Evolutionary conservation across 2,113 vertebrate species (phyloP).

Genomic region (Cariama cristata): DNA sequence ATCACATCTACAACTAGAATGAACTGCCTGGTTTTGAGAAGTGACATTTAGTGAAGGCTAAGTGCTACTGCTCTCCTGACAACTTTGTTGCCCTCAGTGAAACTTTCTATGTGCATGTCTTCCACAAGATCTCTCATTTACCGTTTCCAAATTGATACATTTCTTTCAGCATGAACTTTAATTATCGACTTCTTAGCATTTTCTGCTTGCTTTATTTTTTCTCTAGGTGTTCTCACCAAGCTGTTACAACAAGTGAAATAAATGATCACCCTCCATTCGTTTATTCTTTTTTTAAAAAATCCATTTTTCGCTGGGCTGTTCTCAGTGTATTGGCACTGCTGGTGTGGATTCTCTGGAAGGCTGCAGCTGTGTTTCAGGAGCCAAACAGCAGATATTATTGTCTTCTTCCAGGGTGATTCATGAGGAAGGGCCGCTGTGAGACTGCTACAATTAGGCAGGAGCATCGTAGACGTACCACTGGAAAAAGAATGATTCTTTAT

Average conservation of each 20-base stretch:
- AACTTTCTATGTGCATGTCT: neutral
- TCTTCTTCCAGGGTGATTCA: neutral
- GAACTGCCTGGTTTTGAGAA: neutral
- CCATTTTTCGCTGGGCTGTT: conserved; percentile 10
- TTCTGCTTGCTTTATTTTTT: neutral
- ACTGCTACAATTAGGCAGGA: neutral
- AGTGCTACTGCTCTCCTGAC: neutral
- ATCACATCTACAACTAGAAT: neutral
- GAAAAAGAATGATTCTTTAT: neutral
- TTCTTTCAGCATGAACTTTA: neutral
- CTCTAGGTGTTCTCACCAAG: conserved; percentile 3
- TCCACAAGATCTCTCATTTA: neutral
- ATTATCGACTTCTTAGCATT: conserved; percentile 32
- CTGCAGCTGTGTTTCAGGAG: neutral
- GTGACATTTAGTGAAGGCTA: neutral
- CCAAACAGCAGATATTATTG: neutral
- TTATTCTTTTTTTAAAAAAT: neutral
- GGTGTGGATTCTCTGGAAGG: neutral
- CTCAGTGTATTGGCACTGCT: neutral
- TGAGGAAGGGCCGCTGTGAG: neutral
- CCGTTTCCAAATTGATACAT: neutral
- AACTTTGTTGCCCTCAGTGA: neutral
- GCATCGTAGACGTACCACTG: neutral
- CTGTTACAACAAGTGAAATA: conserved; percentile 40
- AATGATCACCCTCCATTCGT: neutral